Conservation (phyloP, 2,797 vertebrate species). For the Chaunax sp. region DNA sequence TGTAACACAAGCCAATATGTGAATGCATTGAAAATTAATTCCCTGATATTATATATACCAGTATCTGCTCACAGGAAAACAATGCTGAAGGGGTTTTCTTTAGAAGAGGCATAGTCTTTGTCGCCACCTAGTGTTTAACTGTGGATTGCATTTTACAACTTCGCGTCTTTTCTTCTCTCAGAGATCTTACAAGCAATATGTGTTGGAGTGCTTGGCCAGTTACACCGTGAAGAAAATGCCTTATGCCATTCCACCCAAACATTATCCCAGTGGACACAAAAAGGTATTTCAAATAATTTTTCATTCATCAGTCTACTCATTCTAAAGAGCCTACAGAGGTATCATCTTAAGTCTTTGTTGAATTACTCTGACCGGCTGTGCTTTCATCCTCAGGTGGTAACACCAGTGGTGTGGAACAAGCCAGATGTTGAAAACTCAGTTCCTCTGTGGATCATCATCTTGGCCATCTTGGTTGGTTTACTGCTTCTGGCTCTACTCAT, state of each 20-base stretch:
- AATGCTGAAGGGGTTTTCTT: conserved; percentile 52
- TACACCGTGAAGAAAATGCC: conserved; percentile 89
- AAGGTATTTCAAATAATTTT: conserved; percentile 77
- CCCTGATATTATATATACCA: conserved; percentile 54
- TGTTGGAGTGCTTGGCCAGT: conserved; percentile 87
- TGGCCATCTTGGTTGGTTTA: conserved; percentile 92
- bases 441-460: conserved; percentile 94
- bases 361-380: conserved; percentile 1
- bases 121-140: conserved; percentile 62
- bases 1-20: conserved; percentile 58
- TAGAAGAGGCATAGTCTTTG: conserved; percentile 41
- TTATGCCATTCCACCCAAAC: conserved; percentile 86
- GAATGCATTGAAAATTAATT: conserved; percentile 76
- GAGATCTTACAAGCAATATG: conserved; percentile 84
- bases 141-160: conserved; percentile 17
- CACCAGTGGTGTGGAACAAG: conserved; percentile 89
- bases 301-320: background rate
- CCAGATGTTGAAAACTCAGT: conserved; percentile 87
- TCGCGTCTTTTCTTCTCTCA: conserved; percentile 50
- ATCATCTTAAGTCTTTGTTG: background rate
- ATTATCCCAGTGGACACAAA: conserved; percentile 82
- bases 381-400: conserved; percentile 82
- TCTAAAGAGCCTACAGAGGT: background rate
- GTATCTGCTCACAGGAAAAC: conserved; percentile 61
- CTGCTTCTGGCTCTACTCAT: conserved; percentile 92